Percentiles rank a stretch among this genome's conserved stretches.
These are phyloP conservation scores for Drosophila willistoni DNA, from an alignment of 1,140 invertebrate species.

Conservation along the genomic window DNA sequence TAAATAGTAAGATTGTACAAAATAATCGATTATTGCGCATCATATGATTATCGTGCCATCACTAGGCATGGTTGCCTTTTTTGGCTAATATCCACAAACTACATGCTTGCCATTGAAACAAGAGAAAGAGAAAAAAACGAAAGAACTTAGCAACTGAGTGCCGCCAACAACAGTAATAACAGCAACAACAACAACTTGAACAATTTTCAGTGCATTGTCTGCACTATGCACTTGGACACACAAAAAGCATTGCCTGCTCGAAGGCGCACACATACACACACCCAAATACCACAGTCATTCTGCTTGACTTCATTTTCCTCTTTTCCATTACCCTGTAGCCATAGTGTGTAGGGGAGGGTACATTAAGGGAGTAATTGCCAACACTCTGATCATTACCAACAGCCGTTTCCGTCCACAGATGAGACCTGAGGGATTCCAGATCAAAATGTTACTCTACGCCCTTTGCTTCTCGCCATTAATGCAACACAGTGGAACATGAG, in stretches of 20 bases:
- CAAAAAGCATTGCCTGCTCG: conserved; percentile 12
- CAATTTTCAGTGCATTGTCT: conserved; percentile 11
- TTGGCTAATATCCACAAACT: conserved; percentile 5
- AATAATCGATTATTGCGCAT: no score
- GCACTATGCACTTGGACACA: conserved; percentile 4
- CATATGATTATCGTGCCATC: no score
- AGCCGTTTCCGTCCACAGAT: background rate
- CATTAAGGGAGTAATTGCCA: background rate
- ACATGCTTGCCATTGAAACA: background rate
- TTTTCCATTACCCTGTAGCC: background rate
- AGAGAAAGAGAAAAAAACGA: background rate
- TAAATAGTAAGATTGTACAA: no score
- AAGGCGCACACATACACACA: conserved; percentile 3
- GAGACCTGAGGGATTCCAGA: no score
- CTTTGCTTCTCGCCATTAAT: no score
- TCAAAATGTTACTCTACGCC: no score
- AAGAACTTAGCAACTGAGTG: no score
- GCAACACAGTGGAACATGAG: no score
- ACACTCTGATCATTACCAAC: background rate
- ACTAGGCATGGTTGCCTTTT: background rate
- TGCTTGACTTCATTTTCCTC: background rate
- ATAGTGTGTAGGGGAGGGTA: background rate
- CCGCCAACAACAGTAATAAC: background rate
- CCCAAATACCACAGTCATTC: conserved; percentile 3
- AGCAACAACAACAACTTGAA: background rate